phyloP scores from a whole-genome alignment of 2,113 vertebrate species.

The Callionymus lyra region DNA sequence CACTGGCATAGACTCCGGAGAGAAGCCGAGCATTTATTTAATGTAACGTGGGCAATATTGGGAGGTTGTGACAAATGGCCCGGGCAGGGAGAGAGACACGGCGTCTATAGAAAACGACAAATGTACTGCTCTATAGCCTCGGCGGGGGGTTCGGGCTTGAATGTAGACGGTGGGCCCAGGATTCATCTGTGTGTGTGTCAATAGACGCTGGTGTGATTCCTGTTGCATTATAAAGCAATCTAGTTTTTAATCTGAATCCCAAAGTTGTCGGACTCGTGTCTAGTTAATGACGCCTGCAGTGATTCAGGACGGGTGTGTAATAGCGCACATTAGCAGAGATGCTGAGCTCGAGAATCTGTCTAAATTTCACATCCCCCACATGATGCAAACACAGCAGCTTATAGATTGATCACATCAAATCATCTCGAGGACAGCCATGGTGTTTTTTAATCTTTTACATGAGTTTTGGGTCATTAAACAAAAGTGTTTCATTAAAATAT shows the following conservation, averaged over 20 bases:
- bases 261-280: too few species aligned
- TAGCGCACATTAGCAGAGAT: conserved; percentile 2
- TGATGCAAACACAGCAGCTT: too few species aligned
- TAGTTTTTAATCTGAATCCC: conserved; percentile 3
- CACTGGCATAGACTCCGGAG: conserved; percentile 42
- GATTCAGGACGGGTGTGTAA: background rate
- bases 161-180: conserved; percentile 2
- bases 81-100: conserved; percentile 37
- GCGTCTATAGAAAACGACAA: too few species aligned
- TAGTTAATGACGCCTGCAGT: conserved; percentile 3
- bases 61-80: conserved; percentile 43
- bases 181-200: conserved; percentile 7
- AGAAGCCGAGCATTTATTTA: conserved; percentile 56
- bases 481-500: too few species aligned
- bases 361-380: background rate
- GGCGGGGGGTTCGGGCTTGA: conserved; percentile 7
- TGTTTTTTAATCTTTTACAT: too few species aligned
- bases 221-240: background rate
- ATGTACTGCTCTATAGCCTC: conserved; percentile 3
- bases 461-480: too few species aligned
- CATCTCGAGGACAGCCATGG: too few species aligned
- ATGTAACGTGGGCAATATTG: conserved; percentile 43
- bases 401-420: too few species aligned
- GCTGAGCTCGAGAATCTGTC: conserved; percentile 6
- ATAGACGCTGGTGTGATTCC: conserved; percentile 3